A percentile compares a stretch with the other conserved stretches of the same genome.
Evolutionary conservation across 1,140 invertebrate genomes (phyloP).

Genomic region (Catajapyx aquilonaris): DNA sequence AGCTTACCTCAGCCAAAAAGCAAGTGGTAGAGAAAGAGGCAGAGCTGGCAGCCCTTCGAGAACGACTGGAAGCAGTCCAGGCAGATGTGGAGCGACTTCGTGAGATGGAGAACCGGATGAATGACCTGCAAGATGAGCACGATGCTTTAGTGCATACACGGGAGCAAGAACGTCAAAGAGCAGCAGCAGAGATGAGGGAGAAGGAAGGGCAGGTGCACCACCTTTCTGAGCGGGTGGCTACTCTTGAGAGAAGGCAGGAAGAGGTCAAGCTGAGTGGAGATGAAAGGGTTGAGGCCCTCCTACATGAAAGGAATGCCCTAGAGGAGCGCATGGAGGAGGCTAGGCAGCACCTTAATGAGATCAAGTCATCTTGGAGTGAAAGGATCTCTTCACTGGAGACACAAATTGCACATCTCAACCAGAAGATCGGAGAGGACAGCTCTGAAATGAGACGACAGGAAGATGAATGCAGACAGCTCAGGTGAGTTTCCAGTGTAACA

Average conservation of each 20-base stretch:
- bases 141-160: background rate
- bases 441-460: background rate
- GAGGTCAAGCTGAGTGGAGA: background rate
- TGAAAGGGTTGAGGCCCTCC: background rate
- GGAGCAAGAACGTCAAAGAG: background rate
- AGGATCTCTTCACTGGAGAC: background rate
- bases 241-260: background rate
- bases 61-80: background rate
- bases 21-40: background rate
- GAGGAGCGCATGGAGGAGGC: background rate
- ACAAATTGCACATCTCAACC: background rate
- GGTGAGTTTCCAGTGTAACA: too few relatives aligned
- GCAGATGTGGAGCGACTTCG: background rate
- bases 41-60: background rate
- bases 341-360: background rate
- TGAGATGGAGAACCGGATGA: background rate
- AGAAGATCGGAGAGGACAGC: background rate
- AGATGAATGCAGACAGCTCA: too few relatives aligned
- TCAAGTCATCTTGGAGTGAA: background rate
- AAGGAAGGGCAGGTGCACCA: background rate
- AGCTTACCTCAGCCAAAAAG: background rate
- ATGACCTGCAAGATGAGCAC: background rate
- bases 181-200: background rate
- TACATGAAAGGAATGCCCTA: background rate
- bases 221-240: background rate